Evolutionary conservation across 2,797 vertebrate genomes (phyloP), one percentile per base, ranked within the genome.

Genomic region (Scolopax rusticola): DNA sequence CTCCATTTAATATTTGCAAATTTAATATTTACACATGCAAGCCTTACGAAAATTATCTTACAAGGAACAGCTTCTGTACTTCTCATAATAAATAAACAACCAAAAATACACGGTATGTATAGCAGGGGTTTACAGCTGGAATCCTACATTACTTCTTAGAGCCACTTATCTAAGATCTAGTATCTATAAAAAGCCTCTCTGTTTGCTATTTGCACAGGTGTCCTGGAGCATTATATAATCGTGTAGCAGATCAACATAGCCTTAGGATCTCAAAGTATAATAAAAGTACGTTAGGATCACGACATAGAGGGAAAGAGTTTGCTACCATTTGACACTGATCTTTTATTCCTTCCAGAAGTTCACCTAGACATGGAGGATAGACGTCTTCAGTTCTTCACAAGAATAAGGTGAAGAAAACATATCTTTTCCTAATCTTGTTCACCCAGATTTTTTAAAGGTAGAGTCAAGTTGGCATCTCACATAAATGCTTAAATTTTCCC

Each of bases 191-290:
- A 94, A 96, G 87, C 71, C 90, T 95, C 93, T 94, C 76, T 96
- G 77, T 96, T 96, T 93, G 92, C 89, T 96, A 92, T 95, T 94
- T 96, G 93, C 87, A 96, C 94, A 95, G 95, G 95, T 96, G 96
- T 96, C 95, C 89, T 85, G 79, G 61, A 95, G 87, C 87, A 96
- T 93, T 94, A 80, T 93, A 91, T 84, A 96, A 95, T 95, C 95
- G 87, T 50, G 57, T 78, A 92, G 77, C 90, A 91, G 76, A 96
- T 92, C 94, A 93, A 80, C 84, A 90, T 50, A 75, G 92, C 84
- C 92, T 93, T 25, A 85, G 87, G 91, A 96, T 91, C 89, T 87
- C 64, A 47, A 79, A 77, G 69, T 87, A 94, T 93, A 93, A 84
- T 88, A 82, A 79, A 94, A 96, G 75, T 80, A 78, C 73, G 43